Conservation (phyloP, 2,797 vertebrate species). For the Alauda arvensis region DNA sequence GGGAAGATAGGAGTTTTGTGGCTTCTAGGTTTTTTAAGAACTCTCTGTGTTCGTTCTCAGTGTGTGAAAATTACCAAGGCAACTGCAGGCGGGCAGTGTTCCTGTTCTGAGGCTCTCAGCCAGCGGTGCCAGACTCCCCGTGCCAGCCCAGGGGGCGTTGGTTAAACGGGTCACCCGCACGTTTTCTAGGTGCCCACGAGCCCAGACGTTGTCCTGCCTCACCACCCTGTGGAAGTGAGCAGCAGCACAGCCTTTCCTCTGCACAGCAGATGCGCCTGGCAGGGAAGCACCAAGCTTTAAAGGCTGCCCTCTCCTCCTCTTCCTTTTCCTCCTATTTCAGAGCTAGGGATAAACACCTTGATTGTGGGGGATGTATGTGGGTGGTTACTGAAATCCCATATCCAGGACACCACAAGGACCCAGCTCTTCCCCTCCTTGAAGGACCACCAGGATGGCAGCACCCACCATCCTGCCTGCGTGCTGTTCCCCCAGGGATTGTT, state of each 20-base stretch:
- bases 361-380: background rate
- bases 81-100: background rate
- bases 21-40: background rate
- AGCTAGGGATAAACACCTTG: background rate
- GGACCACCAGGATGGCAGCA: background rate
- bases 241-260: background rate
- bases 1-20: background rate
- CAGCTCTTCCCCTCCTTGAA: background rate
- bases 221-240: constrained; percentile 21
- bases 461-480: rapidly evolving
- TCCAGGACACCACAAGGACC: background rate
- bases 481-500: rapidly evolving
- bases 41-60: background rate
- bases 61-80: background rate
- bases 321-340: background rate
- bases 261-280: background rate
- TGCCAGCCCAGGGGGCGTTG: rapidly evolving
- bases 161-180: background rate
- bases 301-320: background rate
- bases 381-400: background rate
- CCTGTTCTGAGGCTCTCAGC: background rate
- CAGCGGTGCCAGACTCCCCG: rapidly evolving
- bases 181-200: background rate
- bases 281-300: background rate
- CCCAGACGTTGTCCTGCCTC: constrained; percentile 16